Evolutionary conservation across 2,888 invertebrate genomes (phyloP).

Genomic region (Tenthredo mesomela): DNA sequence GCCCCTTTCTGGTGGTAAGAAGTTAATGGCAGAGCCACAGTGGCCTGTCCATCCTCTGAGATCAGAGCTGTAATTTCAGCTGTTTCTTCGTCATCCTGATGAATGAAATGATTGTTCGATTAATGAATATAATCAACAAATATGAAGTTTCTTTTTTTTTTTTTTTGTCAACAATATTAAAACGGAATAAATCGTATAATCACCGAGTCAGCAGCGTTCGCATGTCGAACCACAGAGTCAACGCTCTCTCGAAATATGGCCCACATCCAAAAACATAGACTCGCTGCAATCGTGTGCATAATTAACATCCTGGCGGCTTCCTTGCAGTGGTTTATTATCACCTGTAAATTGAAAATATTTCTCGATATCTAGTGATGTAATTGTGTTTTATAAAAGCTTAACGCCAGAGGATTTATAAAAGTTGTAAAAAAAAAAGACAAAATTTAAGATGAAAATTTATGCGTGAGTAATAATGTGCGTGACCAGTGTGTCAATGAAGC

Average conservation of each 20-base stretch:
- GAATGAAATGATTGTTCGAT: not conserved
- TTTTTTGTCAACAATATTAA: not conserved
- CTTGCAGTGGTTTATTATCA: constrained; percentile 81
- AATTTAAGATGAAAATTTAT: not conserved
- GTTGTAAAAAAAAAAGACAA: not conserved
- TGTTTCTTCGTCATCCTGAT: not conserved
- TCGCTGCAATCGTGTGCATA: constrained; percentile 90
- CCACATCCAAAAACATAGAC: constrained; percentile 90
- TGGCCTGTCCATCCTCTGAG: constrained; percentile 53
- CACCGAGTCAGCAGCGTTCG: constrained; percentile 69
- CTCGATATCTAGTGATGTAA: not conserved
- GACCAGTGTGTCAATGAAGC: not conserved
- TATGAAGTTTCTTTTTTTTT: too few relatives aligned
- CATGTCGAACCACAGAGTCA: constrained; percentile 81
- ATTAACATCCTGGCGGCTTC: constrained; percentile 85
- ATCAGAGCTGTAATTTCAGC: not conserved
- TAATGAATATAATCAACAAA: not conserved
- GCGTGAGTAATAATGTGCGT: not conserved
- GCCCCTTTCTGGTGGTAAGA: constrained; percentile 70
- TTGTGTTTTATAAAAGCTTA: not conserved
- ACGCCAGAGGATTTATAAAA: not conserved
- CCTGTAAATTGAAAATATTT: constrained; percentile 73
- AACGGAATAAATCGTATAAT: not conserved
- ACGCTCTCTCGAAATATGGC: constrained; percentile 88
- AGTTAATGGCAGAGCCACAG: constrained; percentile 71